These are phyloP conservation scores for Dinocampus coccinellae DNA, from an alignment of 2,888 invertebrate genomes.

Conservation along the genomic window DNA sequence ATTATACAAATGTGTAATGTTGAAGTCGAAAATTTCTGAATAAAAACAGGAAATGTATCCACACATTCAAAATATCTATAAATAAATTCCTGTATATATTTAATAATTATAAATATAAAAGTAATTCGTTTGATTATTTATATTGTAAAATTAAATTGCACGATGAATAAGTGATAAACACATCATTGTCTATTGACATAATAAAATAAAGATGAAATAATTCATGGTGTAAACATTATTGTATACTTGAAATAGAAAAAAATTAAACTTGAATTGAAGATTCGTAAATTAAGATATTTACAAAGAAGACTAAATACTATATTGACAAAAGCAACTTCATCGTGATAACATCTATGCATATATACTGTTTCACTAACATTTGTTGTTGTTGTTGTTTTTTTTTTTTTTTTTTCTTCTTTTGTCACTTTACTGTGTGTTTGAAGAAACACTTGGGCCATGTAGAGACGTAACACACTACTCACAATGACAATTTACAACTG, in stretches of 20 bases:
- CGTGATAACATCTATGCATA: background rate
- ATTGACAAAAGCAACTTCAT: slow-evolving; percentile 42
- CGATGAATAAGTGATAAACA: background rate
- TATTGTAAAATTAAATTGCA: background rate
- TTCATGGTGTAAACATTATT: background rate
- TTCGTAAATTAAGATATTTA: background rate
- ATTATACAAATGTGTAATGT: no score
- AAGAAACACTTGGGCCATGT: slow-evolving; percentile 22
- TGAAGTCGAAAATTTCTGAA: no score
- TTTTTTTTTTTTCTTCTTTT: background rate
- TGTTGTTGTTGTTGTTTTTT: no score
- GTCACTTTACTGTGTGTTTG: slow-evolving; percentile 20
- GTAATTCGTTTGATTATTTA: no score
- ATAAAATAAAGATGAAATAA: background rate
- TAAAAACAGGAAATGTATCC: no score
- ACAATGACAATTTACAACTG: slow-evolving; percentile 46
- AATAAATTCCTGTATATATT: no score
- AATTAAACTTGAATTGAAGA: background rate
- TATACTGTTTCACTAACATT: no score
- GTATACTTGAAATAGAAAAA: background rate
- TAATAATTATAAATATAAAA: no score
- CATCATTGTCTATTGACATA: background rate
- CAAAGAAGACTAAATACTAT: slow-evolving; percentile 25
- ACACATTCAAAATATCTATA: no score
- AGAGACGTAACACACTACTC: slow-evolving; percentile 34